Evolutionary conservation across 2,113 vertebrate species (phyloP), one percentile per base, ranked within the genome.

Genomic region (Tragelaphus buxtoni): DNA sequence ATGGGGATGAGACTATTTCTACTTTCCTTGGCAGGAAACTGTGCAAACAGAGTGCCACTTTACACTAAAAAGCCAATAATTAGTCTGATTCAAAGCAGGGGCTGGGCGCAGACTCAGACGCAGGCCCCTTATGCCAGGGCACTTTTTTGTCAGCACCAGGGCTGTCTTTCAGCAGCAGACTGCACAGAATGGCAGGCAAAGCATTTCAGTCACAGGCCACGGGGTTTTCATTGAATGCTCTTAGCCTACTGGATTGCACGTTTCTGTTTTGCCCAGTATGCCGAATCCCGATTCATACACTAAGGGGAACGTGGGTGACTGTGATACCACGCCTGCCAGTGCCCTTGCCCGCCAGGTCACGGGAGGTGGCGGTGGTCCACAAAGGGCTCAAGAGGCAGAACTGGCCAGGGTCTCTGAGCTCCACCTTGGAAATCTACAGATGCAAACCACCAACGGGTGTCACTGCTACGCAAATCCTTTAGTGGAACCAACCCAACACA

Each of bases 391-490:
- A 90, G 60, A 91, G 32, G 88, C 86, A 94, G 86, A 55, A 83
- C 2, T 47, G 83, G 86, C 58, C 79, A 28, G 55, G n/a, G 32
- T 5, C 35, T 88, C 96, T 61, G 74, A 91, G 87, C 1, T 11
- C 97, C 88, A 55, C 79, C 53, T 1, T 92, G 74, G 65, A 32
- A 82, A 98, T 88, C 74, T 93, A 69, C 96, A 87, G 82, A 91
- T 91, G 92, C 28, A 72, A 53, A 87, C 86, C 2, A 1, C 69
- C 98, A 98, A 98, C n/a, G 35, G n/a, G 47, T 82, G 93, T 88
- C 97, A 97, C 97, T 95, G 97, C 79, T 96, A 94, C 86, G 94
- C 96, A 98, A 98, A 98, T 97, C 86, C 51, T 53, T 53, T 97
- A 98, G 98, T 88, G 89, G 88, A 85, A 97, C 14, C 87, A 94